phyloP scores from a whole-genome alignment of 2,888 invertebrate species.

The Cecidostiba fungosa region DNA sequence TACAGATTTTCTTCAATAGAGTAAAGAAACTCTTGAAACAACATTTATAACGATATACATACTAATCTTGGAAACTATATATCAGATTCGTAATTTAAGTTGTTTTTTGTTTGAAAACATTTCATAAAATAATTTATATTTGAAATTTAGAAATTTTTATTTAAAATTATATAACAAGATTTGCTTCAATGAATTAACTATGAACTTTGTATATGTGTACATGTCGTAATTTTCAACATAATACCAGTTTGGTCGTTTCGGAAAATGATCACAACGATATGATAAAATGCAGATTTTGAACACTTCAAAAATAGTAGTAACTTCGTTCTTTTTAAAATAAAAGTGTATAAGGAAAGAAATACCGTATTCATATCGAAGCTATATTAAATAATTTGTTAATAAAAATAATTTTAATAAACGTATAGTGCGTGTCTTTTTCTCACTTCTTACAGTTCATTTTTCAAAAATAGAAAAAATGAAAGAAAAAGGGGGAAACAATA shows the following conservation, averaged over 20 bases:
- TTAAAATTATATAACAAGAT: conserved; percentile 45
- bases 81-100: conserved; percentile 44
- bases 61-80: background rate
- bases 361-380: conserved; percentile 67
- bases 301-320: conserved; percentile 59
- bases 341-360: conserved; percentile 59
- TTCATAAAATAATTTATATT: conserved; percentile 31
- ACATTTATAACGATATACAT: conserved; percentile 32
- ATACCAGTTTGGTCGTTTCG: conserved; percentile 56
- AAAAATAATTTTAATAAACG: conserved; percentile 48
- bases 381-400: conserved; percentile 61
- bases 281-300: conserved; percentile 65
- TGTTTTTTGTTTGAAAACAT: background rate
- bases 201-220: conserved; percentile 56
- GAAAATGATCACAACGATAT: conserved; percentile 65
- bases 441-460: conserved; percentile 62
- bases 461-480: conserved; percentile 64
- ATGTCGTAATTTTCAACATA: conserved; percentile 55
- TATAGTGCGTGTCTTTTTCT: conserved; percentile 60
- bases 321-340: conserved; percentile 51
- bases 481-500: conserved; percentile 68
- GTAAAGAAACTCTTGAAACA: conserved; percentile 32
- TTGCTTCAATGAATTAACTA: conserved; percentile 49
- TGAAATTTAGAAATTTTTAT: conserved; percentile 38
- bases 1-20: conserved; percentile 36